Evolutionary conservation across 37 sponge, comb jelly and placozoan species (phyloP), one percentile per base, ranked within the genome.

Genomic region (Agelas oroides): DNA sequence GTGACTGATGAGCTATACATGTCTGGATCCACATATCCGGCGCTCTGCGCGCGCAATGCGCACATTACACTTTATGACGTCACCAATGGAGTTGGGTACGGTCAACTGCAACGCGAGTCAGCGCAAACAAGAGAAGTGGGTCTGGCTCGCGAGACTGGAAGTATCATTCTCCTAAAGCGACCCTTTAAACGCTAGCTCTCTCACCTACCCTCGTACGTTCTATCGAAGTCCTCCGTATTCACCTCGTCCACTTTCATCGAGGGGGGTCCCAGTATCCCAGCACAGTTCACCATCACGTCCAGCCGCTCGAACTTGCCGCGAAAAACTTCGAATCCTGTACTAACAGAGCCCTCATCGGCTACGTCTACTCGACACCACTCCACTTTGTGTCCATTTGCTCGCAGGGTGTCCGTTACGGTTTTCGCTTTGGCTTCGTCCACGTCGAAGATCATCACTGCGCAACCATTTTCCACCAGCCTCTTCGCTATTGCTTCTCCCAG

Each of bases 201-300:
- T 21, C 30, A 23, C 74, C 25, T 53, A 93, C 94, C 90, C 27
- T 41, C 69, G 39, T 83, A 87, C 5, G 90, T 90, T 38, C 55
- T 33, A 24, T 94, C 94, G 53, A 87, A 87, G 39, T 90, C 95
- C 23, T 83, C 82, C 27, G 71, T 71, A 1, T 79, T 25, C 30
- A 90, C 81, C 3, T 76, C 73, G 23, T 74, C 86, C 1, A 40
- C 61, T 17, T 78, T 86, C 59, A 72, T 55, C 0, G 76, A 77
- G 58, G 79, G 81, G 18, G 90, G 94, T 1, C 94, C 94, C 38
- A 90, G 88, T 27, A 94, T 90, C 0, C 95, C 95, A 28, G 95
- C 91, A 60, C 88, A 87, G 82, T 94, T 94, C n/a, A 94, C 81
- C 76, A 90, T 78, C 73, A 90, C 79, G 58, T 94, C 95, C 73